These are phyloP conservation scores for Ursus arctos DNA, from an alignment of 2,113 vertebrate genomes.

Conservation along the genomic window DNA sequence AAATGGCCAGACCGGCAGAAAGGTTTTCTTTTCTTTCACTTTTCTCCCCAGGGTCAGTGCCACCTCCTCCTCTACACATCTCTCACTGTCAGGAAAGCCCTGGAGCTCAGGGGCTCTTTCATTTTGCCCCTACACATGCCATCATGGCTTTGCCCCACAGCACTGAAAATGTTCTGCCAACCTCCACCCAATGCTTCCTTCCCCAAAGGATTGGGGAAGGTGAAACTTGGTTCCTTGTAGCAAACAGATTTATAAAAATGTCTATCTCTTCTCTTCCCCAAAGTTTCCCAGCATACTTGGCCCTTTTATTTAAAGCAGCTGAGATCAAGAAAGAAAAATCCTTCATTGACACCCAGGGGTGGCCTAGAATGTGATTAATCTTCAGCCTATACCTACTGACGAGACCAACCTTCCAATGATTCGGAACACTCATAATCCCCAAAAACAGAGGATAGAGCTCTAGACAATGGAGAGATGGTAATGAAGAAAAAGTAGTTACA, in stretches of 20 bases:
- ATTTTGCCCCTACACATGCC: background rate
- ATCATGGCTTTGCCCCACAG: background rate
- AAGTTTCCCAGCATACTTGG: background rate
- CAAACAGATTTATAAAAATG: background rate
- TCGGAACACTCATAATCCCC: background rate
- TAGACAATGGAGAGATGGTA: background rate
- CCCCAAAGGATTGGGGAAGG: too few species aligned
- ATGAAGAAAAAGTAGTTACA: too few species aligned
- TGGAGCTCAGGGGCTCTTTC: background rate
- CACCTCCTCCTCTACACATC: too few species aligned
- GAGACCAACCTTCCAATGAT: background rate
- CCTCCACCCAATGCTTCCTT: background rate
- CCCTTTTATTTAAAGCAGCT: background rate
- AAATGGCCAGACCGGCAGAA: background rate
- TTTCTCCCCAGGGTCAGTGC: background rate
- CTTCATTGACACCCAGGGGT: background rate
- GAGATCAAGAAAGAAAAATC: background rate
- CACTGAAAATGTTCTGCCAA: background rate
- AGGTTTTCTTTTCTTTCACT: background rate
- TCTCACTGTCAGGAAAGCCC: background rate
- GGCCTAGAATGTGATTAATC: background rate
- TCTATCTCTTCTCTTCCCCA: background rate
- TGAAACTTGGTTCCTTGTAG: background rate
- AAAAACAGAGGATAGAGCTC: too few species aligned
- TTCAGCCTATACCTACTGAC: background rate